A percentile compares a stretch with the other conserved stretches of the same genome.
phyloP scores from a whole-genome alignment of 2,797 vertebrate genomes.

The Helarctos malayanus region DNA sequence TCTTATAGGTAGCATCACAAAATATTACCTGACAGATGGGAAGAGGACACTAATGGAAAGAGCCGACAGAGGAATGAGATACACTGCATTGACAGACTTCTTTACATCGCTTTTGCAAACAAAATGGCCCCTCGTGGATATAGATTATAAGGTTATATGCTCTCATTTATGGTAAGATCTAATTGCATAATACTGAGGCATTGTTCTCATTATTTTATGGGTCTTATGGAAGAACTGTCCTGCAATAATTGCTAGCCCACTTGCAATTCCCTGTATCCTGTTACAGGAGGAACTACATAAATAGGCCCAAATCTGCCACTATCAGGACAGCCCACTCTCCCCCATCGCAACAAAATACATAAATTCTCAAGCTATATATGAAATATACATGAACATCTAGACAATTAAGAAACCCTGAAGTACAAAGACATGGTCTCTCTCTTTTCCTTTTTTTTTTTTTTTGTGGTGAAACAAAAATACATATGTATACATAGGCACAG shows the following conservation, averaged over 20 bases:
- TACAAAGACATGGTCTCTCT: neutral
- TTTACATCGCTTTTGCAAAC: neutral
- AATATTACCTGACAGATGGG: neutral
- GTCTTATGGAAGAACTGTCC: neutral
- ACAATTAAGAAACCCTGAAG: neutral
- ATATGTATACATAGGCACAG: neutral
- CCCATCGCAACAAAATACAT: neutral
- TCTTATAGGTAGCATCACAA: neutral
- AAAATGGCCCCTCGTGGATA: neutral
- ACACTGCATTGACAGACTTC: neutral
- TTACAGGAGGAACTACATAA: neutral
- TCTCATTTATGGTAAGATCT: constrained; percentile 23
- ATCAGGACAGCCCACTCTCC: neutral
- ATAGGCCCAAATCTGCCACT: neutral
- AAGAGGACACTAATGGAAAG: neutral
- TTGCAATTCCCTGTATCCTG: neutral
- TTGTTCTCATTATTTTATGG: neutral
- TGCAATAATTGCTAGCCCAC: neutral
- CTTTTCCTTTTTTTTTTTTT: neutral
- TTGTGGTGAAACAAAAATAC: neutral
- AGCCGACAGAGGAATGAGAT: neutral
- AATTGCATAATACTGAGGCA: neutral
- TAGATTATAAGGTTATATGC: neutral
- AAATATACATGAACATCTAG: neutral
- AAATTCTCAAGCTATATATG: neutral